These are phyloP conservation scores for Phrynocephalus vlangalii DNA, from an alignment of 2,797 vertebrate species.

Conservation along the genomic window DNA sequence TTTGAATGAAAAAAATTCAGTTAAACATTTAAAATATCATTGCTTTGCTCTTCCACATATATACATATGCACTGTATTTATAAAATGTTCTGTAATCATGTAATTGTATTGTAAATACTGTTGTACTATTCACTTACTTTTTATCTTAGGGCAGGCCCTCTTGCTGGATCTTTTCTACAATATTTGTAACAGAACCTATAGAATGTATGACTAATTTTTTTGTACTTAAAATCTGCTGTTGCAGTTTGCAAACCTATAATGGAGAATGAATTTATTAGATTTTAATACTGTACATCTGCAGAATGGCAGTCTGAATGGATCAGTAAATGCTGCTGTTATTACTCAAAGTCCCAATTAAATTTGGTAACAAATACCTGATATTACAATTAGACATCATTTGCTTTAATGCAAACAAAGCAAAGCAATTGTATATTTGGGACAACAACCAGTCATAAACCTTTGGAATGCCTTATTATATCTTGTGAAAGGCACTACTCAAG, in stretches of 20 bases:
- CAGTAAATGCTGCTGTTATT: conserved; percentile 75
- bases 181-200: conserved; percentile 73
- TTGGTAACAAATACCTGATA: conserved; percentile 56
- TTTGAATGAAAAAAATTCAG: conserved; percentile 71
- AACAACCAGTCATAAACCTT: conserved; percentile 63
- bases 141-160: conserved; percentile 85
- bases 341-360: conserved; percentile 67
- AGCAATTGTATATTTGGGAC: conserved; percentile 65
- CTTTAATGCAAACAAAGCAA: conserved; percentile 74
- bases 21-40: conserved; percentile 75
- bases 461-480: conserved; percentile 78
- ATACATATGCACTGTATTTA: conserved; percentile 93
- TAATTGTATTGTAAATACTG: conserved; percentile 85
- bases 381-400: conserved; percentile 72
- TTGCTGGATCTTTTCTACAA: conserved; percentile 75
- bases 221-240: conserved; percentile 66
- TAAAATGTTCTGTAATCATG: conserved; percentile 87
- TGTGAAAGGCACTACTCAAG: conserved; percentile 74
- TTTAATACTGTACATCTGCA: conserved; percentile 67
- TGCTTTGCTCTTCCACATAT: conserved; percentile 82
- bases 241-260: conserved; percentile 77
- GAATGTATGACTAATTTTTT: conserved; percentile 75
- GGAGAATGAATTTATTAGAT: conserved; percentile 74
- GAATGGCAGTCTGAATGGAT: conserved; percentile 68
- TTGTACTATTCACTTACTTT: conserved; percentile 72